phyloP scores from a whole-genome alignment of 2,888 invertebrate genomes.

The Nemoura dubitans region DNA sequence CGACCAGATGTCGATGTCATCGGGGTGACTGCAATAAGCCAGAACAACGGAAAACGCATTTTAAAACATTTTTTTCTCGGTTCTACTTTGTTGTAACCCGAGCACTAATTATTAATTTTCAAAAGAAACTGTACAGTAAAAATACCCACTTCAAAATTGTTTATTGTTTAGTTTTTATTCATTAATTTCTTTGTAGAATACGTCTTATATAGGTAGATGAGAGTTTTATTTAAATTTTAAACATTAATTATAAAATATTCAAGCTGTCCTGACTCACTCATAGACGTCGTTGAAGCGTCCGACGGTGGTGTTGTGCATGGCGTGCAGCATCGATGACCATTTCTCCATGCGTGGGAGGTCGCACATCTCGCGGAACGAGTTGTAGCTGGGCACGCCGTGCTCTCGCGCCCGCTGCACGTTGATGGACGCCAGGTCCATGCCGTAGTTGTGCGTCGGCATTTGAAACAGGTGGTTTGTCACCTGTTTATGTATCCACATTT shows the following conservation, averaged over 20 bases:
- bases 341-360: conserved; percentile 55
- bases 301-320: conserved; percentile 58
- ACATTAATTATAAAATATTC: too few relatives aligned
- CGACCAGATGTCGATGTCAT: conserved; percentile 60
- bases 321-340: conserved; percentile 57
- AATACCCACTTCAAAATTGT: too few relatives aligned
- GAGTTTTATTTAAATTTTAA: too few relatives aligned
- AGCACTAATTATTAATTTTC: too few relatives aligned
- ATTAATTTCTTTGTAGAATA: too few relatives aligned
- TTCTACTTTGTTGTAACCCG: too few relatives aligned
- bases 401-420: conserved; percentile 63
- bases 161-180: too few relatives aligned
- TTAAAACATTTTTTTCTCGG: too few relatives aligned
- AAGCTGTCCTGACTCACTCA: conserved; percentile 55
- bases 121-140: too few relatives aligned
- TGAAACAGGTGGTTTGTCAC: conserved; percentile 65
- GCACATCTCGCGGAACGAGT: conserved; percentile 58
- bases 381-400: conserved; percentile 62
- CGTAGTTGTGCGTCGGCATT: conserved; percentile 62
- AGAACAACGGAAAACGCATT: too few relatives aligned
- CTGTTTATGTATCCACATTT: too few relatives aligned
- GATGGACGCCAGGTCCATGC: conserved; percentile 63
- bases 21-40: conserved; percentile 54
- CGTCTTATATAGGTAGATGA: too few relatives aligned
- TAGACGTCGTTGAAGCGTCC: conserved; percentile 57